Conservation (phyloP, 2,113 vertebrate genomes). For the Notothenia rossii region DNA sequence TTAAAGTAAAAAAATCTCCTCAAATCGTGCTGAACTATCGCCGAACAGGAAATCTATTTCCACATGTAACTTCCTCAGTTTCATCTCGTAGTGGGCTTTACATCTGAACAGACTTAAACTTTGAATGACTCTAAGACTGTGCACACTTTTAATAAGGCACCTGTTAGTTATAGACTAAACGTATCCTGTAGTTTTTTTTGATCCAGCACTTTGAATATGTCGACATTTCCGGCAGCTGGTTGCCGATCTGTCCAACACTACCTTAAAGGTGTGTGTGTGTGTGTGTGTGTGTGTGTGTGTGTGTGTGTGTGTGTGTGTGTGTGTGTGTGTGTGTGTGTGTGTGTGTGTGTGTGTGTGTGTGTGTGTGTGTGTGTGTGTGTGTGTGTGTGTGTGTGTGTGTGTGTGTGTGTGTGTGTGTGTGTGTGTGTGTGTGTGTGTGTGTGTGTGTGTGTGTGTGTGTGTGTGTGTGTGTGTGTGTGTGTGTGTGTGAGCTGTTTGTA, state of each 20-base stretch:
- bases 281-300: too few relatives aligned
- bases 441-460: neutral
- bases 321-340: too few relatives aligned
- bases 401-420: slow-evolving; percentile 31
- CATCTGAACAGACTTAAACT: slow-evolving; percentile 38
- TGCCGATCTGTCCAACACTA: slow-evolving; percentile 70
- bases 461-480: slow-evolving; percentile 31
- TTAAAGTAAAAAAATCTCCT: neutral
- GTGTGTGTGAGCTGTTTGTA: slow-evolving; percentile 88
- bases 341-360: too few relatives aligned
- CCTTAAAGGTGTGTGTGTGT: slow-evolving; percentile 65
- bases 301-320: too few relatives aligned
- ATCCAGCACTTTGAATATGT: slow-evolving; percentile 74
- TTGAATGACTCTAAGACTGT: slow-evolving; percentile 55
- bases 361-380: neutral
- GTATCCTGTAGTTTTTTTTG: slow-evolving; percentile 56
- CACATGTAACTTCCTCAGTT: slow-evolving; percentile 22
- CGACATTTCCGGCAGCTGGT: slow-evolving; percentile 72
- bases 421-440: neutral
- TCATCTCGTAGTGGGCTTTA: slow-evolving; percentile 35
- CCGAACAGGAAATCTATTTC: slow-evolving; percentile 18
- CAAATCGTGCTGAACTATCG: slow-evolving; percentile 6
- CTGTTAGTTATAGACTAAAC: slow-evolving; percentile 31
- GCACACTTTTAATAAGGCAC: slow-evolving; percentile 47
- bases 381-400: neutral